Evolutionary conservation across 2,888 invertebrate species (phyloP).

Genomic region (Dryadula phaetusa): DNA sequence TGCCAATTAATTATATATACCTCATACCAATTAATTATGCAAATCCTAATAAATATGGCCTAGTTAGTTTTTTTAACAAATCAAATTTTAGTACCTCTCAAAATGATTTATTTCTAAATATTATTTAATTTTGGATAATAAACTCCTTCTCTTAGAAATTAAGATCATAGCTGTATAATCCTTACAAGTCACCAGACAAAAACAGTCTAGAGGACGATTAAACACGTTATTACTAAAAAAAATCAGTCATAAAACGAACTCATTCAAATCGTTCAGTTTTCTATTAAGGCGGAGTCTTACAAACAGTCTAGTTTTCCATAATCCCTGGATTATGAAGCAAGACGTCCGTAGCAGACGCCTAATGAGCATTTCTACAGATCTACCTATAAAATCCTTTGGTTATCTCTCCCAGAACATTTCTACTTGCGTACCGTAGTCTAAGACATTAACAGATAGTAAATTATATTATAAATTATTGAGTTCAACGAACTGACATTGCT

Average conservation of each 20-base stretch:
- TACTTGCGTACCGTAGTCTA: background rate
- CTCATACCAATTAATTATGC: no score
- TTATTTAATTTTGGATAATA: no score
- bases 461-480: background rate
- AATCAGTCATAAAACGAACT: background rate
- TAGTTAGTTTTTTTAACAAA: no score
- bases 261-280: background rate
- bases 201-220: background rate
- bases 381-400: slow-evolving; percentile 24
- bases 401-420: background rate
- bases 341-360: slow-evolving; percentile 28
- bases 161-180: no score
- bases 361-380: slow-evolving; percentile 26
- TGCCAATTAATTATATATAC: no score
- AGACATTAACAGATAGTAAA: background rate
- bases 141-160: no score
- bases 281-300: slow-evolving; percentile 6
- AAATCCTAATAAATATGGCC: no score
- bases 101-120: no score
- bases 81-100: no score
- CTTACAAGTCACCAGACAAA: no score
- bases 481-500: no score
- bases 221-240: background rate
- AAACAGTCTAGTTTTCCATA: slow-evolving; percentile 20
- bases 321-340: slow-evolving; percentile 28